Evolutionary conservation across 2,113 vertebrate species (phyloP), one percentile per base, ranked within the genome.

Genomic region (Laticauda laticaudata): DNA sequence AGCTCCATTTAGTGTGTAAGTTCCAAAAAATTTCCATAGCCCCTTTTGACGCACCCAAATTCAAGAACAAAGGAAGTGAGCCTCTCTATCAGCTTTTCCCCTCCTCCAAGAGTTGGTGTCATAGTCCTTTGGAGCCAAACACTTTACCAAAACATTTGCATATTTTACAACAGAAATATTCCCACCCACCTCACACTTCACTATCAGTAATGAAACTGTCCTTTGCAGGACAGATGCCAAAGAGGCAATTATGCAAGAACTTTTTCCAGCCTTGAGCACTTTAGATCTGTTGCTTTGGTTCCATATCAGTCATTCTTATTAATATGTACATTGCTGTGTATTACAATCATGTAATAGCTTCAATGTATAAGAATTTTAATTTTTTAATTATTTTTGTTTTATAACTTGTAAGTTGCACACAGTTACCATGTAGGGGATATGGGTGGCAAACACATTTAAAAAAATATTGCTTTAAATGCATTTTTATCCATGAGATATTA

Each of bases 111-210:
- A 92, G 51, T 89, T 97, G 96, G 96, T 98, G 98, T 96, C 98
- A 97, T 97, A 98, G 98, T 98, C 98, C 94, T 94, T 97, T 96
- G 97, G 98, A 98, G 98, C 98, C 98, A 61, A 54, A 94, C 96
- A 95, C 96, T 95, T 94, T 93, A 94, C 96, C 61, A 92, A 93
- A 91, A 89, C 96, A 98, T 99, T 99, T 98, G 97, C 98, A 99
- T 98, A 97, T 97, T 96, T 97, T 97, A 98, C 96, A 97, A 91
- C 96, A 93, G 95, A 90, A 81, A 51, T 64, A 89, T 1, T 86
- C 87, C 90, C 93, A 54, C 93, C 61, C 94, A 97, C 90, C 90
- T 96, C 95, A 90, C 39, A 29, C 95, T 96, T 96, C 92, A 92
- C 86, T 56, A 94, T 69, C 93, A 90, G 93, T 90, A 95, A 95